Conservation (phyloP, 2,888 invertebrate species). For the Tetropium fuscum region DNA sequence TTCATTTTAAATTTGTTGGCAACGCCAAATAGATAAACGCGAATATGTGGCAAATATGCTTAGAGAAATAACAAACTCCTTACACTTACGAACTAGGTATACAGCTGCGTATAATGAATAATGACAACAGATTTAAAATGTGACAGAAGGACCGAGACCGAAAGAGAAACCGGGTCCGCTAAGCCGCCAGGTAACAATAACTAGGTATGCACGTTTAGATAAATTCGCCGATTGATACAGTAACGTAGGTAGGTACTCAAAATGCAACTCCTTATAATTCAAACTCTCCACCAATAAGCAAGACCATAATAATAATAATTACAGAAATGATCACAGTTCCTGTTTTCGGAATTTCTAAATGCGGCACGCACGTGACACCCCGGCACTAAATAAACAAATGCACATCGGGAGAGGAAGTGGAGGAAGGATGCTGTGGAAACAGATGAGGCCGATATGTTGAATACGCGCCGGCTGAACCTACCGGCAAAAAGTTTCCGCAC, state of each 20-base stretch:
- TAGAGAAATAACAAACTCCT: too few species aligned
- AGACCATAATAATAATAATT: constrained; percentile 13
- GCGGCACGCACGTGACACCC: constrained; percentile 31
- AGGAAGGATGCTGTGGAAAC: constrained; percentile 24
- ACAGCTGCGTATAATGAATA: constrained; percentile 5
- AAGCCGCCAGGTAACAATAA: constrained; percentile 21
- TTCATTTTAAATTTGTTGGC: too few species aligned
- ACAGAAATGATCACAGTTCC: constrained; percentile 22
- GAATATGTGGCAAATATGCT: too few species aligned
- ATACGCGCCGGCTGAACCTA: constrained; percentile 22
- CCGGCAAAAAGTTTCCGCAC: constrained; percentile 27
- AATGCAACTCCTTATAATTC: constrained; percentile 1
- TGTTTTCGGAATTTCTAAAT: constrained; percentile 25
- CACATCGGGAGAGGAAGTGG: constrained; percentile 23
- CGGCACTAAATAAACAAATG: constrained; percentile 31
- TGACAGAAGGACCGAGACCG: constrained; percentile 17
- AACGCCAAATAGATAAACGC: too few species aligned
- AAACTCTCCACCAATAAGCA: not conserved
- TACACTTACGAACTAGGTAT: not conserved
- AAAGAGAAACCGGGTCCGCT: constrained; percentile 13
- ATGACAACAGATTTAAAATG: constrained; percentile 4
- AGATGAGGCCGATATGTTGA: constrained; percentile 16
- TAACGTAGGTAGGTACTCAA: not conserved
- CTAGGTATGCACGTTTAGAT: constrained; percentile 10
- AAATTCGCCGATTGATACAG: constrained; percentile 3